phyloP scores from a whole-genome alignment of 2,888 invertebrate species.

The Ochropacha duplaris region DNA sequence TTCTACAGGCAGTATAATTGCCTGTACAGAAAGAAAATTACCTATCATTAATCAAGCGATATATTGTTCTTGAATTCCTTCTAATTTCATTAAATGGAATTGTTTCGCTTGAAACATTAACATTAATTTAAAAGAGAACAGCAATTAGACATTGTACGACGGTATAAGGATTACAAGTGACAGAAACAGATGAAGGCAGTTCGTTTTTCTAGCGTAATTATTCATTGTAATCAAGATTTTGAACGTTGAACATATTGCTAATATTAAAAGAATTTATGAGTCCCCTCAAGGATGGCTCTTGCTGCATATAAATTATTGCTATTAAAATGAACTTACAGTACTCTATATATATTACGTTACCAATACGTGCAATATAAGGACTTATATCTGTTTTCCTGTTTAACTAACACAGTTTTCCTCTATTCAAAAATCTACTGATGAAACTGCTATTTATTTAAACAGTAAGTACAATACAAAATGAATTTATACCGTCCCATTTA shows the following conservation, averaged over 20 bases:
- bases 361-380: too few species aligned
- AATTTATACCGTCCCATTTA: not conserved
- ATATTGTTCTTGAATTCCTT: not conserved
- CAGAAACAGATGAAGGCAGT: constrained; percentile 1
- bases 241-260: not conserved
- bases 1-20: not conserved
- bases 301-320: not conserved
- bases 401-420: too few species aligned
- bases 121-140: not conserved
- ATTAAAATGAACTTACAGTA: too few species aligned
- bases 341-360: too few species aligned
- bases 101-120: constrained; percentile 1
- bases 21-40: not conserved
- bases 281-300: too few species aligned
- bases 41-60: not conserved
- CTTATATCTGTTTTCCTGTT: too few species aligned
- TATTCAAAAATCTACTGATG: too few species aligned
- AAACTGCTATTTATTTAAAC: too few species aligned
- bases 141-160: constrained; percentile 3
- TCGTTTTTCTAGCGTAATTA: not conserved
- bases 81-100: constrained; percentile 2
- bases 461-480: not conserved
- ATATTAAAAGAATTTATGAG: not conserved
- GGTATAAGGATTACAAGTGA: not conserved
- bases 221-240: constrained; percentile 1